Evolutionary conservation across 2,888 invertebrate species (phyloP).

Genomic region (Smittia sp.): DNA sequence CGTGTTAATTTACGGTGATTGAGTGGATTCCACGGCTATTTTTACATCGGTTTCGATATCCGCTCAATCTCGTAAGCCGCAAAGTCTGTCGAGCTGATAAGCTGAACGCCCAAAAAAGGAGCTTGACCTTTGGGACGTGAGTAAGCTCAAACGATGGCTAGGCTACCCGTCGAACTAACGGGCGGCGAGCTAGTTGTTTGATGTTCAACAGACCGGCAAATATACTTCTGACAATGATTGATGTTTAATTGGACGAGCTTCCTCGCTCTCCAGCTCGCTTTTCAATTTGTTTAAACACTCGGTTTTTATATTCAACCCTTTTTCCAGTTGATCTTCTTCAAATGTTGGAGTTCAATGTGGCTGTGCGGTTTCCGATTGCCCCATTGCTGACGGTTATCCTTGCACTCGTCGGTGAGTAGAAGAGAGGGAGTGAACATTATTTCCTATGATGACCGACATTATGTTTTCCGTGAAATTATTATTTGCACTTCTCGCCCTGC

Average conservation of each 20-base stretch:
- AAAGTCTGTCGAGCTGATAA: no score
- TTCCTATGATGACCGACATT: constrained; percentile 1
- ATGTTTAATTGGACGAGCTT: constrained; percentile 13
- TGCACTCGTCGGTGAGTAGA: constrained; percentile 93
- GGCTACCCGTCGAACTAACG: no score
- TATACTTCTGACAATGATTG: constrained; percentile 36
- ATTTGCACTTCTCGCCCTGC: not conserved
- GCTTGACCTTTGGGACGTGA: no score
- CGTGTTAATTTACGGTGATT: no score
- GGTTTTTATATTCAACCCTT: constrained; percentile 45
- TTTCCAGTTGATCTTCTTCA: constrained; percentile 89
- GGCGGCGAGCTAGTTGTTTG: not conserved
- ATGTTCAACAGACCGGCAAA: constrained; percentile 25
- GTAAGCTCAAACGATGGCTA: no score
- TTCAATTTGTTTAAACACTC: constrained; percentile 50
- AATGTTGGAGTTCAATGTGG: constrained; percentile 95
- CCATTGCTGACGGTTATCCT: constrained; percentile 95
- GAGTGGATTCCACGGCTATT: no score
- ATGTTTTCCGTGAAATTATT: not conserved
- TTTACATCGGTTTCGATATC: no score
- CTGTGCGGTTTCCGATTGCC: constrained; percentile 92
- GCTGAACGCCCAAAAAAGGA: no score
- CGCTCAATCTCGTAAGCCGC: no score
- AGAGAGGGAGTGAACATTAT: not conserved
- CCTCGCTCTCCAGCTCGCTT: not conserved